phyloP scores from a whole-genome alignment of 2,113 vertebrate genomes.

The Burhinus oedicnemus region DNA sequence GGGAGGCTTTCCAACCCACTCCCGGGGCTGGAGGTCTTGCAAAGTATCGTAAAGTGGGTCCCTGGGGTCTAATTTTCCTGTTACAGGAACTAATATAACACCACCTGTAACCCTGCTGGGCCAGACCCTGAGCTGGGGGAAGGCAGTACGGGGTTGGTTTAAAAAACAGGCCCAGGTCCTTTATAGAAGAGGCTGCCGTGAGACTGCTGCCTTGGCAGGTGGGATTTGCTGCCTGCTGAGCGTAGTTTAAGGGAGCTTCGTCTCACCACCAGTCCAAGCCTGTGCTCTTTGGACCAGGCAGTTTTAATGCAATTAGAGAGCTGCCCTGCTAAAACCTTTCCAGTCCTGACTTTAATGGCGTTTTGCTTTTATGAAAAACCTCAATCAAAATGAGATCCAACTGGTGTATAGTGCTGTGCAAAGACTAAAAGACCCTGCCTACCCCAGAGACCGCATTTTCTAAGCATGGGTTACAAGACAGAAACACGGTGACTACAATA shows the following conservation, averaged over 20 bases:
- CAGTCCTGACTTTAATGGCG: not conserved
- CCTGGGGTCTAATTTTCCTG: not conserved
- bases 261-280: not conserved
- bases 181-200: not conserved
- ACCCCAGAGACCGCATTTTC: not conserved
- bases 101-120: not conserved
- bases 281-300: not conserved
- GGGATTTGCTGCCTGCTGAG: not conserved
- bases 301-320: not conserved
- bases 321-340: not conserved
- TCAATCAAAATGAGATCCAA: not conserved
- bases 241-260: rapidly evolving
- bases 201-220: not conserved
- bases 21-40: not conserved
- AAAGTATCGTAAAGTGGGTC: not conserved
- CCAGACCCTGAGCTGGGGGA: not conserved
- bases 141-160: not conserved
- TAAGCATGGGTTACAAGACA: not conserved
- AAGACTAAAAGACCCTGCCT: not conserved
- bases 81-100: not conserved
- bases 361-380: not conserved
- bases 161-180: not conserved
- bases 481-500: not conserved
- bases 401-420: not conserved
- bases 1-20: not conserved